Base-by-base conservation (phyloP, 1,140 invertebrate genomes). In the Trachymyrmex septentrionalis region DNA sequence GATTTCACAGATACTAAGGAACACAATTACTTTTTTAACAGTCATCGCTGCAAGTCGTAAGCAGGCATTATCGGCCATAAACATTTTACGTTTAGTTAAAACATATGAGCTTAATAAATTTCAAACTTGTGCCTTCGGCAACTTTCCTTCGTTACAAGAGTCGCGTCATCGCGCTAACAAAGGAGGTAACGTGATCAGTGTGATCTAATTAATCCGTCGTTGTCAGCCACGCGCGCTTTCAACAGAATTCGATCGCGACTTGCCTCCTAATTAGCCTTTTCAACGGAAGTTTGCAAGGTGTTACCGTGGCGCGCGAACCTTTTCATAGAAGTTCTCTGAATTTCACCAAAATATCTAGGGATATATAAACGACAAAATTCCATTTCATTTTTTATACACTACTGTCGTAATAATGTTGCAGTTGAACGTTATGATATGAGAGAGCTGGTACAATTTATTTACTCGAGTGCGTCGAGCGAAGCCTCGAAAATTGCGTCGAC, bases 151-250 rank as follows among this genome's bases (percentile, higher is more conserved):
- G 80, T 84, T 61, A 84, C 55, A 61, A 66, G 73, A 85, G 82
- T 78, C 73, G 48, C 50, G 30, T 55, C 82, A 44, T 85, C 53
- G 66, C 44, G 66, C 67, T 86, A 86, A 86, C 78, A 86, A 82
- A 86, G 82, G 61, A 61, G 55, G 77, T 86, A 86, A 86, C 78
- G 66, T 53, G 85, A 80, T 86, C 85, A 82, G 55, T 19, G 27
- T 27, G 66, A 86, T 86, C 77, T 86, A 86, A 86, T 86, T 86
- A 86, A 86, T 86, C 55, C 85, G 57, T 14, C 30, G 76, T 80
- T 69, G 76, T 81, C 64, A 53, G 77, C 55, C 44, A 44, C 16
- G 55, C 85, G 44, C 61, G 76, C 77, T 82, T 81, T 63, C 48
- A 72, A 82, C 64, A 82, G 78, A 81, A 86, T 86, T 86, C 77